Percentiles rank a stretch among this genome's conserved stretches.
Conservation (phyloP, 2,113 vertebrate genomes). For the Planiliza haematocheilus region DNA sequence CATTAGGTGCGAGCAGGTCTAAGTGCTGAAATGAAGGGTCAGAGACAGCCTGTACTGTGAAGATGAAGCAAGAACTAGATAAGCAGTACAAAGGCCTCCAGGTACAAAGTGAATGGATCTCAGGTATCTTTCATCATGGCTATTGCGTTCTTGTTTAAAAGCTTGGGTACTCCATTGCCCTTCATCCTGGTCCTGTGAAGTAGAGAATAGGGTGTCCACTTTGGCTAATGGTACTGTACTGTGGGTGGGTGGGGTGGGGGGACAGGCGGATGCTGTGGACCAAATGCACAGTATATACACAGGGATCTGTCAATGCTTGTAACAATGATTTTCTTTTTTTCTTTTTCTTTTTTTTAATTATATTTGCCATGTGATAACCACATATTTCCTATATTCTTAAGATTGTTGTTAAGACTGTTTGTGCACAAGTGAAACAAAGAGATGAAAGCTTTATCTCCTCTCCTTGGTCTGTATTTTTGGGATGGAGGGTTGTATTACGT, state of each 20-base stretch:
- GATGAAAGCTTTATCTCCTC: too few relatives aligned
- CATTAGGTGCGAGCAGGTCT: not conserved
- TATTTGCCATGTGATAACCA: too few relatives aligned
- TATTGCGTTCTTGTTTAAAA: slow-evolving; percentile 38
- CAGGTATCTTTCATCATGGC: slow-evolving; percentile 56
- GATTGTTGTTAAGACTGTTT: too few relatives aligned
- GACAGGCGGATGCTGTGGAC: not conserved
- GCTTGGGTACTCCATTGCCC: slow-evolving; percentile 17
- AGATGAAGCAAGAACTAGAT: slow-evolving; percentile 37
- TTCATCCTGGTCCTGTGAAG: slow-evolving; percentile 50
- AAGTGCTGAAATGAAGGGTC: slow-evolving; percentile 28
- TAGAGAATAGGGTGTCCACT: slow-evolving; percentile 28
- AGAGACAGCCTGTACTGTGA: slow-evolving; percentile 1
- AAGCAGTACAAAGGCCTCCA: slow-evolving; percentile 39
- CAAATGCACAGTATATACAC: too few relatives aligned
- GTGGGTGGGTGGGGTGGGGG: not conserved
- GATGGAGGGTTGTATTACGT: too few relatives aligned
- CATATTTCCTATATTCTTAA: too few relatives aligned
- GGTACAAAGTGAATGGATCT: slow-evolving; percentile 42
- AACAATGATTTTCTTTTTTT: too few relatives aligned
- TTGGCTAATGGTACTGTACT: slow-evolving; percentile 2
- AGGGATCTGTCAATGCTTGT: too few relatives aligned
- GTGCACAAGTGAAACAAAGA: too few relatives aligned
- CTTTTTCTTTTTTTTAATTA: too few relatives aligned
- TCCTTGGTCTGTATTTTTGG: too few relatives aligned